Evolutionary conservation across 2,888 invertebrate genomes (phyloP).

Genomic region (Teleiodes luculella): DNA sequence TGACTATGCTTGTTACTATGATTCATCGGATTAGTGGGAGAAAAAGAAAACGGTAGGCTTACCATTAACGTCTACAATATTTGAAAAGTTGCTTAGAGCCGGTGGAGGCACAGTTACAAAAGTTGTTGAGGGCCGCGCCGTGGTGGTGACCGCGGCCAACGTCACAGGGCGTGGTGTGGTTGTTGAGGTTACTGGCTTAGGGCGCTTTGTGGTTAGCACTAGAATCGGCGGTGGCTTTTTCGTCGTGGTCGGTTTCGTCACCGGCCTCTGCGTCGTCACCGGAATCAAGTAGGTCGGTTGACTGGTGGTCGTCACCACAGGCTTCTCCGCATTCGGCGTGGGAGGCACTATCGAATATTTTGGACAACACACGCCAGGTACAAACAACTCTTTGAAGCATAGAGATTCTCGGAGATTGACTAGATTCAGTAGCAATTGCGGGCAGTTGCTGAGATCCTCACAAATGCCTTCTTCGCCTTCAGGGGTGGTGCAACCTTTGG

Average conservation of each 20-base stretch:
- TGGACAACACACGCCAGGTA: conserved; percentile 96
- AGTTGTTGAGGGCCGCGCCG: conserved; percentile 50
- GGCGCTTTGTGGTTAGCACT: conserved; percentile 29
- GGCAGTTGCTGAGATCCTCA: conserved; percentile 92
- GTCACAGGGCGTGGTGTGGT: conserved; percentile 41
- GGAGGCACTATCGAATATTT: conserved; percentile 60
- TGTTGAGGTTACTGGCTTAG: conserved; percentile 38
- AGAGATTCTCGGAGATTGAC: conserved; percentile 90
- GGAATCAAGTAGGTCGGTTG: conserved; percentile 67
- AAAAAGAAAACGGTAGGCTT: conserved; percentile 24
- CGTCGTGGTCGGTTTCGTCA: conserved; percentile 46
- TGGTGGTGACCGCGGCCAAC: conserved; percentile 44
- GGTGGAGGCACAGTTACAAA: conserved; percentile 67
- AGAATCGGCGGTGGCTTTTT: conserved; percentile 36
- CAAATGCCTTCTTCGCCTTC: conserved; percentile 89
- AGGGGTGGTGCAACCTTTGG: conserved; percentile 87
- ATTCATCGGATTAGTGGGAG: background rate
- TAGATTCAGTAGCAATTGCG: conserved; percentile 88
- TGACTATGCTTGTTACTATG: too few relatives aligned
- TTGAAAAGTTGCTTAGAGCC: conserved; percentile 60
- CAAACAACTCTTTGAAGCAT: conserved; percentile 93
- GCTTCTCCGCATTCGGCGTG: conserved; percentile 49
- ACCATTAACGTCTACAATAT: conserved; percentile 78
- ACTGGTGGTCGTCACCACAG: conserved; percentile 54
- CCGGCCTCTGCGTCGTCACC: conserved; percentile 60